Evolutionary conservation across 1,140 invertebrate species (phyloP), one percentile per base, ranked within the genome.

Genomic region (Maniola jurtina): DNA sequence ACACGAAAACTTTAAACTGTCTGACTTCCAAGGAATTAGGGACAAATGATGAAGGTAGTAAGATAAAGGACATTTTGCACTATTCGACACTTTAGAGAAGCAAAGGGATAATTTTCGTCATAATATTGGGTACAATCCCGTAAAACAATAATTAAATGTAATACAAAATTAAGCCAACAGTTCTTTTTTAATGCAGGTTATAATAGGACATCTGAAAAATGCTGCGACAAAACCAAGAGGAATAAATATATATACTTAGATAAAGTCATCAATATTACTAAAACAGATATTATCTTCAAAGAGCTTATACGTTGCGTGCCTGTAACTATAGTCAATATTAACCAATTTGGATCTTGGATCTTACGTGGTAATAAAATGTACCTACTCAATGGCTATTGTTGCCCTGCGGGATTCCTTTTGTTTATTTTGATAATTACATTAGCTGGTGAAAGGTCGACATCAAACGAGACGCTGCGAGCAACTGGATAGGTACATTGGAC

Each of bases 321-420:
- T 72, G 72, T 80, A 25, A 4, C 4, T 75, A 79, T 72, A 78
- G 70, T 71, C 76, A 80, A 83, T 86, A 82, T 83, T 80, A 81
- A 77, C 77, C 81, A 84, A 86, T 86, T 86, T 58, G 64, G 70
- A 70, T 71, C 77, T 82, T 72, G 65, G 56, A 61, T 65, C 25
- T 4, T 25, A 25, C 4, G 25, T 25, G 25, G 1, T 25, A 25
- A 25, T 25, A 25, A 25, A 25, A 25, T 25, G 25, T 25, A 25
- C n/a, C n/a, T n/a, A n/a, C 25, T 25, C 25, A 25, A 25, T 25
- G 25, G 1, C 25, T 25, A 25, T 25, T 25, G 25, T 25, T 25
- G 1, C 25, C 25, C 25, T 25, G 4, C 25, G 25, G 25, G 25
- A 25, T 25, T 25, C 25, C 25, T 25, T 25, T 25, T n/a, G n/a